phyloP scores from a whole-genome alignment of 2,888 invertebrate genomes.

The Phymatocera aterrima region DNA sequence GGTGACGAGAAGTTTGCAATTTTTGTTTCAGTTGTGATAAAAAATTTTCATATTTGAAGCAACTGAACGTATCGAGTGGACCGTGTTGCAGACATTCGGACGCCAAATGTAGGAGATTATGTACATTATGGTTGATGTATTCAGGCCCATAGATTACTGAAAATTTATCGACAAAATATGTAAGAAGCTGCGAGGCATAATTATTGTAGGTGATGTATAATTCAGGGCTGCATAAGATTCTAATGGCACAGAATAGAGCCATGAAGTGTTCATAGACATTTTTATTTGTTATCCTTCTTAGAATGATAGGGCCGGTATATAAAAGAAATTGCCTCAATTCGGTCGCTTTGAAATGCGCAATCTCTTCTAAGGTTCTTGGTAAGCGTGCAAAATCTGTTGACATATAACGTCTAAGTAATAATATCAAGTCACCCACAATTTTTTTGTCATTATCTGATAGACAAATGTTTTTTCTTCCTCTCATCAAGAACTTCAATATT shows the following conservation, averaged over 20 bases:
- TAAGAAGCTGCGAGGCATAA: neutral
- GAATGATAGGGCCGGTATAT: constrained; percentile 45
- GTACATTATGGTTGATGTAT: neutral
- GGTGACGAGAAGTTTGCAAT: constrained; percentile 33
- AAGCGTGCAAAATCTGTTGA: constrained; percentile 52
- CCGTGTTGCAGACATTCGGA: constrained; percentile 6
- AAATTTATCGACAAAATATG: constrained; percentile 19
- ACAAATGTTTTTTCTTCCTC: constrained; percentile 8
- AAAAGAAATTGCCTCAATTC: constrained; percentile 53
- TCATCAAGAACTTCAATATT: constrained; percentile 42
- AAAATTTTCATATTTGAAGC: constrained; percentile 39
- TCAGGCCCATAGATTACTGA: neutral
- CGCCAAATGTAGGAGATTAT: neutral
- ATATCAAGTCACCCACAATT: constrained; percentile 3
- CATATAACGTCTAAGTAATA: constrained; percentile 27
- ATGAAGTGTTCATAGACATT: neutral
- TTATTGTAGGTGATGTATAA: neutral
- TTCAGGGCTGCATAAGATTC: neutral
- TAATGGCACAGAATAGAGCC: neutral
- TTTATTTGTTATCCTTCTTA: neutral
- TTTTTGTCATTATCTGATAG: neutral
- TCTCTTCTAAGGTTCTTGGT: constrained; percentile 51
- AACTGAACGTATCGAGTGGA: constrained; percentile 20
- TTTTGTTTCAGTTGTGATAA: constrained; percentile 30
- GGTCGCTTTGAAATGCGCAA: constrained; percentile 53